Evolutionary conservation across 2,888 invertebrate genomes (phyloP).

Genomic region (Gasteruption jaculator): DNA sequence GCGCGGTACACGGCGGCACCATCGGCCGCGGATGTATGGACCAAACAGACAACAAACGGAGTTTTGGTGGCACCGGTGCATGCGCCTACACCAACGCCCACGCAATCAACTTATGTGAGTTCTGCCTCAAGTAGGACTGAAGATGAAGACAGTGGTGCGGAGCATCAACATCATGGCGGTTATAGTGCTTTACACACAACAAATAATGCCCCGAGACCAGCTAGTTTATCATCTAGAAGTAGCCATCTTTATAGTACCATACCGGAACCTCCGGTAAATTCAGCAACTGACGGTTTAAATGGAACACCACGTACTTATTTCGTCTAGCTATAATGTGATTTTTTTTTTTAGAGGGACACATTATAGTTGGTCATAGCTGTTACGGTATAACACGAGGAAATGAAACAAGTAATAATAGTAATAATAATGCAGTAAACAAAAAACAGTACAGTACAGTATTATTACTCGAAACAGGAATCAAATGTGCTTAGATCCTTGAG

Average conservation of each 20-base stretch:
- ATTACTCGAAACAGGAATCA: too few species aligned
- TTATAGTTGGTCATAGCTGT: too few species aligned
- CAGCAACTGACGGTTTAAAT: constrained; percentile 30
- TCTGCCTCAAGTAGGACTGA: constrained; percentile 59
- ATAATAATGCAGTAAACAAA: too few species aligned
- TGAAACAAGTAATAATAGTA: too few species aligned
- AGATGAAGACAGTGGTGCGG: constrained; percentile 61
- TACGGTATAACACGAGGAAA: too few species aligned
- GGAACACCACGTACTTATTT: constrained; percentile 49
- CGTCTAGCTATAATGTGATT: too few species aligned
- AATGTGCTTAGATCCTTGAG: too few species aligned
- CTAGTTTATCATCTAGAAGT: constrained; percentile 45
- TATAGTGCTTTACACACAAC: constrained; percentile 48
- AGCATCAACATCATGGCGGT: constrained; percentile 56
- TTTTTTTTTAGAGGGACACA: too few species aligned
- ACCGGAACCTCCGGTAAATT: constrained; percentile 44
- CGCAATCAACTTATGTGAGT: constrained; percentile 62
- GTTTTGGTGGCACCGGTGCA: constrained; percentile 50
- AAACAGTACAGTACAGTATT: too few species aligned
- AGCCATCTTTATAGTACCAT: constrained; percentile 50
- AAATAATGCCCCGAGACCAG: constrained; percentile 35
- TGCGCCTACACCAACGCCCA: constrained; percentile 60
- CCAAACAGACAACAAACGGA: constrained; percentile 56
- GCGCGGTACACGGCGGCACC: constrained; percentile 71
- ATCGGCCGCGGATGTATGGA: constrained; percentile 64